Conservation (phyloP, 2,888 invertebrate species). For the Elegia similella region DNA sequence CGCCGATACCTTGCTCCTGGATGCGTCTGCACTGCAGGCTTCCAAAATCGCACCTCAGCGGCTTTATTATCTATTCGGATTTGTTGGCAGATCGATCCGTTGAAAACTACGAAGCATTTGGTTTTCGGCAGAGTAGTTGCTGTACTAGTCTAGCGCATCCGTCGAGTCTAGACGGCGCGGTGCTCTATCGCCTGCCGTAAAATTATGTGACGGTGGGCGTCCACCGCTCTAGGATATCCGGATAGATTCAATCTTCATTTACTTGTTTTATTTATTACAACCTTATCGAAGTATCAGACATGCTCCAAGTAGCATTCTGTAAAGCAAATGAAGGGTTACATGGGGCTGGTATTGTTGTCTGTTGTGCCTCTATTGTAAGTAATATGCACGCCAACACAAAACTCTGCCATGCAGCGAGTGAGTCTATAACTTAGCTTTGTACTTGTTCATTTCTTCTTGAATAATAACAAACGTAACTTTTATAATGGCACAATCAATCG, state of each 20-base stretch:
- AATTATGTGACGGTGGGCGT: constrained; percentile 70
- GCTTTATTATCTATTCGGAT: constrained; percentile 52
- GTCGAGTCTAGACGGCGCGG: constrained; percentile 76
- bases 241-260: constrained; percentile 46
- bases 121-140: constrained; percentile 47
- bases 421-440: constrained; percentile 11
- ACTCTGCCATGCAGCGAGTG: constrained; percentile 4
- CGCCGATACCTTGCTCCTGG: constrained; percentile 36
- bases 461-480: constrained; percentile 5
- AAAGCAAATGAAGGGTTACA: constrained; percentile 10
- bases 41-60: constrained; percentile 57
- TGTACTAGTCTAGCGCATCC: constrained; percentile 60
- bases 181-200: constrained; percentile 69
- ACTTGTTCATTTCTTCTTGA: neutral
- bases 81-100: constrained; percentile 54
- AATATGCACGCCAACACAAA: constrained; percentile 10
- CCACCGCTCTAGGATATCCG: constrained; percentile 50
- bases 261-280: constrained; percentile 41
- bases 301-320: constrained; percentile 10
- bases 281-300: constrained; percentile 26
- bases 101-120: constrained; percentile 32
- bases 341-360: constrained; percentile 5
- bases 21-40: constrained; percentile 41
- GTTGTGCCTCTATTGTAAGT: constrained; percentile 1
- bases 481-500: neutral